Base-by-base conservation (phyloP, 2,888 invertebrate species). In the Polymixis lichenea region DNA sequence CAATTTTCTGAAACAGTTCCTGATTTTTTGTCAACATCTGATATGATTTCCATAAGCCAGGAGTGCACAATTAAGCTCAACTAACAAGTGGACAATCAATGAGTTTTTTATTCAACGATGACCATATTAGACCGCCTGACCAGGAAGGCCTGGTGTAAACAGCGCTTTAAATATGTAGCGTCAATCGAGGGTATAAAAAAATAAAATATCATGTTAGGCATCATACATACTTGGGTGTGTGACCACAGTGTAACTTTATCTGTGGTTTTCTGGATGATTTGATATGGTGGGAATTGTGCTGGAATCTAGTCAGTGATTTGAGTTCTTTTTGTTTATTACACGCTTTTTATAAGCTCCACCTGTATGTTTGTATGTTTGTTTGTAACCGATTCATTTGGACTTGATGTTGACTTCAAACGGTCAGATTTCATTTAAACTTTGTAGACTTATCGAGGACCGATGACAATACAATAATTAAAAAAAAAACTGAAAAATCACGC, bases 141-240 rank as follows among this genome's bases (percentile, higher is more conserved):
- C 58, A 88, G 87, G 87, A 88, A 88, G 87, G 80, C 78, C 38
- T 62, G 38, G 76, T 84, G 76, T 69, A 60, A 64, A 79, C 65
- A 62, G 49, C 56, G 68, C 56, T 82, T 83, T 81, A 65, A 72
- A 77, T 87, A 84, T 81, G 74, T 82, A 82, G 70, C 61, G 58
- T 79, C 62, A 73, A 74, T 72, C 51, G 65, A 78, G 32, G 56
- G 22, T 51, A 69, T 55, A 74, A 78, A 86, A 86, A 82, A 78
- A 74, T 77, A 86, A 86, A 82, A 78, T 68, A 69, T 58, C 17
- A 3, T 49, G 25, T 69, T 74, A 76, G 17, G 67, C 8, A 8
- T 75, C 58, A 71, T 67, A 38, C 75, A 87, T 71, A 74, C 32
- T 73, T 64, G 19, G 0, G 56, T 38, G 6, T 38, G 4, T 55